These are phyloP conservation scores for Collichthys lucidus DNA, from an alignment of 2,113 vertebrate species.

Conservation along the genomic window DNA sequence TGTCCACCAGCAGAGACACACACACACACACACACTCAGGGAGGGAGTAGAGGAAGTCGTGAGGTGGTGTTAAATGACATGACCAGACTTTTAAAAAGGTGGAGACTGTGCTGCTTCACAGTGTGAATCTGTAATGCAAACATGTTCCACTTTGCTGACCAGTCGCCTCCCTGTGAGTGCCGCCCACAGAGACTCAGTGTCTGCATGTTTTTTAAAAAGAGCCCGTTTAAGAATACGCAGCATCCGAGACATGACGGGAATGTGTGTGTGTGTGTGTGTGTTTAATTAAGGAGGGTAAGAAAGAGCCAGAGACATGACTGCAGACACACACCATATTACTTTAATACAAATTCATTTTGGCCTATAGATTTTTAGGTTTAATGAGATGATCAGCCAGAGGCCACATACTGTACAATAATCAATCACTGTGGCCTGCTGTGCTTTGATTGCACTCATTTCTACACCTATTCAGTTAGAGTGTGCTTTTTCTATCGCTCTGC, in stretches of 20 bases:
- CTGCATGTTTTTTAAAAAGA: slow-evolving; percentile 52
- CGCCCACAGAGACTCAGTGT: slow-evolving; percentile 61
- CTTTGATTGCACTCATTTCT: slow-evolving; percentile 35
- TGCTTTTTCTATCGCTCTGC: slow-evolving; percentile 13
- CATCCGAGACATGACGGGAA: slow-evolving; percentile 69
- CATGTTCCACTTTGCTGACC: slow-evolving; percentile 67
- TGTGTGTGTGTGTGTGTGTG: slow-evolving; percentile 45
- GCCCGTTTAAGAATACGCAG: slow-evolving; percentile 52
- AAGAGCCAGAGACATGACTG: slow-evolving; percentile 23
- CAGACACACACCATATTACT: slow-evolving; percentile 30
- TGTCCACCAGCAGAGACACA: slow-evolving; percentile 59
- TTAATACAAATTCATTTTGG: slow-evolving; percentile 53
- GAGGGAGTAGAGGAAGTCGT: slow-evolving; percentile 72
- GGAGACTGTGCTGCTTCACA: slow-evolving; percentile 60
- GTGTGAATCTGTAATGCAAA: slow-evolving; percentile 64
- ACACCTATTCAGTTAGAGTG: not conserved
- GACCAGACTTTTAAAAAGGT: slow-evolving; percentile 71
- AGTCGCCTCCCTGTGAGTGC: slow-evolving; percentile 51
- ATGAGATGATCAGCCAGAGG: slow-evolving; percentile 66
- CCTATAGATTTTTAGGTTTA: slow-evolving; percentile 66
- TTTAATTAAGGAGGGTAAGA: slow-evolving; percentile 41
- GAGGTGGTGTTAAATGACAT: slow-evolving; percentile 79
- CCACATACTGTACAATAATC: slow-evolving; percentile 52
- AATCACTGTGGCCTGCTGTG: slow-evolving; percentile 37
- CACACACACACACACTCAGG: slow-evolving; percentile 36